These are phyloP conservation scores for Datnioides undecimradiatus DNA, from an alignment of 2,113 vertebrate genomes.

Conservation along the genomic window DNA sequence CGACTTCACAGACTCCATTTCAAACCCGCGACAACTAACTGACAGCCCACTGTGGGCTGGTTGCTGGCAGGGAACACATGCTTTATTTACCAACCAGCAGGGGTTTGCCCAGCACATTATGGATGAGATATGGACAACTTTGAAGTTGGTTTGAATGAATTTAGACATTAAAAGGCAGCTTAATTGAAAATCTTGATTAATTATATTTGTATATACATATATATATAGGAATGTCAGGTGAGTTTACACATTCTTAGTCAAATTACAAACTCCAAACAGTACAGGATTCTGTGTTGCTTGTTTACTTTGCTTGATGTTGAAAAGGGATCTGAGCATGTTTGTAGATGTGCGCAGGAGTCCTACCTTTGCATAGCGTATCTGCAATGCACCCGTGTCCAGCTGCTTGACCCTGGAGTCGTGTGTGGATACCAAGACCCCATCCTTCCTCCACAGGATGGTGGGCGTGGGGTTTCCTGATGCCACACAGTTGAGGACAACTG, in stretches of 20 bases:
- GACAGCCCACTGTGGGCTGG: conserved; percentile 67
- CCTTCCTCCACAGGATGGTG: conserved; percentile 97
- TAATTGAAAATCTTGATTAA: conserved; percentile 20
- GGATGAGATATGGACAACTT: conserved; percentile 31
- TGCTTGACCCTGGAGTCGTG: conserved; percentile 96
- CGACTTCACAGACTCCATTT: conserved; percentile 67
- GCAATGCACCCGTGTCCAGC: conserved; percentile 90
- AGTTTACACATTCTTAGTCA: neutral
- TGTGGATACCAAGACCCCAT: conserved; percentile 90
- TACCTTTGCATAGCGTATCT: conserved; percentile 98
- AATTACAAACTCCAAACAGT: neutral
- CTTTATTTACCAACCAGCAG: conserved; percentile 76
- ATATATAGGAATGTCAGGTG: neutral
- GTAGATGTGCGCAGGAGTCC: conserved; percentile 7
- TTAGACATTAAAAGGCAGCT: conserved; percentile 32
- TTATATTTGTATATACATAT: neutral
- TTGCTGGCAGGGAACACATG: conserved; percentile 69
- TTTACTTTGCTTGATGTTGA: conserved; percentile 5
- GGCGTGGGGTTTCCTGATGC: conserved; percentile 90
- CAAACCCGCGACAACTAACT: conserved; percentile 69
- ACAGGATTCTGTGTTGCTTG: neutral
- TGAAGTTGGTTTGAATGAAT: conserved; percentile 48
- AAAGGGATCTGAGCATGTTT: neutral
- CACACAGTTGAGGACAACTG: conserved; percentile 90
- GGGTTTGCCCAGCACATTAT: conserved; percentile 48